Conservation (phyloP, 2,888 invertebrate species). For the Liodrosophila aerea region DNA sequence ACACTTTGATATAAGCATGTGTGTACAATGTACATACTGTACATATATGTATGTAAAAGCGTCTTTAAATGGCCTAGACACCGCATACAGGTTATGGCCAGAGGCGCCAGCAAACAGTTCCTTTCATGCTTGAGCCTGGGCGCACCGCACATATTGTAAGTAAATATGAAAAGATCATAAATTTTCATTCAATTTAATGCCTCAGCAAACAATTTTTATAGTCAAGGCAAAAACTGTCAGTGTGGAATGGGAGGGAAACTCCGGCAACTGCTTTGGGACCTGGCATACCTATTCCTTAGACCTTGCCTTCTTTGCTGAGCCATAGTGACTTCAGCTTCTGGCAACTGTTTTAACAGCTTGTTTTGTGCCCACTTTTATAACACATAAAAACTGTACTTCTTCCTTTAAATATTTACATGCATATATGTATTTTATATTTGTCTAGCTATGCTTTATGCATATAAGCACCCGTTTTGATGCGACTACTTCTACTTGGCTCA, state of each 20-base stretch:
- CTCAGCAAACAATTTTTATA: conserved; percentile 82
- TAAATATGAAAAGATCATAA: conserved; percentile 81
- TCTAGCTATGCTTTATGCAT: conserved; percentile 16
- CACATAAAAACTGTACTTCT: conserved; percentile 22
- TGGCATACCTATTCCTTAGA: conserved; percentile 13
- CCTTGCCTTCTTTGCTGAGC: conserved; percentile 15
- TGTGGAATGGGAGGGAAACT: conserved; percentile 6
- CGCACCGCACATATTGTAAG: conserved; percentile 53
- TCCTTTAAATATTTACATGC: conserved; percentile 1
- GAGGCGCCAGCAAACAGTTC: conserved; percentile 44
- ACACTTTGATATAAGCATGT: no score
- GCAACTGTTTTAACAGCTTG: conserved; percentile 63
- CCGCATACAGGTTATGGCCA: conserved; percentile 39
- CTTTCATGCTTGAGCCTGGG: conserved; percentile 39
- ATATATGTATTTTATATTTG: conserved; percentile 7
- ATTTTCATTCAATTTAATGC: conserved; percentile 83
- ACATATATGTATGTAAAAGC: no score
- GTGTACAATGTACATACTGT: no score
- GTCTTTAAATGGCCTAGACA: conserved; percentile 14
- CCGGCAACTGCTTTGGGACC: conserved; percentile 5
- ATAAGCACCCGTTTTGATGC: conserved; percentile 30
- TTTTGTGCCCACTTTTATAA: conserved; percentile 49
- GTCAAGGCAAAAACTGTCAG: conserved; percentile 61
- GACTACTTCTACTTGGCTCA: conserved; percentile 14
- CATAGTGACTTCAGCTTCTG: conserved; percentile 11